These are phyloP conservation scores for Actenoides hombroni DNA, from an alignment of 2,113 vertebrate species.

Conservation along the genomic window DNA sequence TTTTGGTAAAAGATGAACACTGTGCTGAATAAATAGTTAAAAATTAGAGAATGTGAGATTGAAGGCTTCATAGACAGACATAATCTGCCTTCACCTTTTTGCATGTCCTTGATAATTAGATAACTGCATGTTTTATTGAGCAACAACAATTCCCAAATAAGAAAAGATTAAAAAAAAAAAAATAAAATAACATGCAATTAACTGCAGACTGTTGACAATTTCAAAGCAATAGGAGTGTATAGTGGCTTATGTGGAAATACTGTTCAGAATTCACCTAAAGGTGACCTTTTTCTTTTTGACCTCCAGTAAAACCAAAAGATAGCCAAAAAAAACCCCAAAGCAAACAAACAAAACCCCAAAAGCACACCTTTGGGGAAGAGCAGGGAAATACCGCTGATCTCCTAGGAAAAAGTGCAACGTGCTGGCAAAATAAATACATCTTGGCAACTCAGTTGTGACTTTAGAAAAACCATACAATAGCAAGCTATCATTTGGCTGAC, in stretches of 20 bases:
- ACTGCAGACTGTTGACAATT: neutral
- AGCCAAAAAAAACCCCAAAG: neutral
- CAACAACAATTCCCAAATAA: neutral
- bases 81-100: neutral
- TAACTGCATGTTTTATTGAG: neutral
- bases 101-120: neutral
- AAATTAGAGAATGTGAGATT: neutral
- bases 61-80: neutral
- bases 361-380: neutral
- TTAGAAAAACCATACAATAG: neutral
- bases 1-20: neutral
- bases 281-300: neutral
- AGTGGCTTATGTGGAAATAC: neutral
- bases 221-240: neutral
- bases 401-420: neutral
- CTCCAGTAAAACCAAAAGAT: neutral
- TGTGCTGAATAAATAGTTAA: neutral
- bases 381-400: neutral
- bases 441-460: neutral
- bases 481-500: neutral
- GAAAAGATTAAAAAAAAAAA: neutral
- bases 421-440: neutral
- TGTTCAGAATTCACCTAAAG: neutral
- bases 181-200: neutral
- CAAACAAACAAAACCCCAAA: neutral